Percentiles rank a stretch among this genome's conserved stretches.
phyloP scores from a whole-genome alignment of 1,140 invertebrate genomes.

The Oncopodura yosiiana region DNA sequence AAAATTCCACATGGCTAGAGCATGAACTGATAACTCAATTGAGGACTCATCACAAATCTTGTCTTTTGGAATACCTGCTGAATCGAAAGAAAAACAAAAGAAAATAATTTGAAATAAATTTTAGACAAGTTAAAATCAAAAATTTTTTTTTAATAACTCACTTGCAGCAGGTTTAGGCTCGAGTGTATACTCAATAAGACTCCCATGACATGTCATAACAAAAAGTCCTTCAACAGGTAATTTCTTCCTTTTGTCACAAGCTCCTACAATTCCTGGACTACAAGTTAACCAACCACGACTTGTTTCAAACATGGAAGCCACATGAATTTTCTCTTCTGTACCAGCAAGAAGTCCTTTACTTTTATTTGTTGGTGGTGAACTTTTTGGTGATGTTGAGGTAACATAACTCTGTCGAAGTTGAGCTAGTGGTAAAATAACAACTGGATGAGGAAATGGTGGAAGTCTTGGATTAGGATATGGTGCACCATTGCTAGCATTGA shows the following conservation, averaged over 20 bases:
- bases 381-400: constrained; percentile 18
- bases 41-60: constrained; percentile 81
- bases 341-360: constrained; percentile 23
- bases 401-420: constrained; percentile 61
- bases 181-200: constrained; percentile 79
- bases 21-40: constrained; percentile 74
- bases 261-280: constrained; percentile 42
- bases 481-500: constrained; percentile 44
- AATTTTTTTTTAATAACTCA: constrained; percentile 35
- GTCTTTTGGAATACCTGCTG: constrained; percentile 69
- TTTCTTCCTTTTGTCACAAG: constrained; percentile 43
- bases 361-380: constrained; percentile 23
- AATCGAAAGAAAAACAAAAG: constrained; percentile 13
- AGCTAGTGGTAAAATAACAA: constrained; percentile 63
- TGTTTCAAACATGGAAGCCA: constrained; percentile 57
- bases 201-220: constrained; percentile 77
- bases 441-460: constrained; percentile 78
- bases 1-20: constrained; percentile 77
- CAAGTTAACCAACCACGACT: constrained; percentile 58
- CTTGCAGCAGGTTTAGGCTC: constrained; percentile 64
- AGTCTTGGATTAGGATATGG: constrained; percentile 78
- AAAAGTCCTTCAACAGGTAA: constrained; percentile 70
- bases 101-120: constrained; percentile 7
- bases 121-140: background rate
- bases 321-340: constrained; percentile 27